These are phyloP conservation scores for Clarias pachynema DNA, from an alignment of 2,797 vertebrate genomes.

Conservation along the genomic window DNA sequence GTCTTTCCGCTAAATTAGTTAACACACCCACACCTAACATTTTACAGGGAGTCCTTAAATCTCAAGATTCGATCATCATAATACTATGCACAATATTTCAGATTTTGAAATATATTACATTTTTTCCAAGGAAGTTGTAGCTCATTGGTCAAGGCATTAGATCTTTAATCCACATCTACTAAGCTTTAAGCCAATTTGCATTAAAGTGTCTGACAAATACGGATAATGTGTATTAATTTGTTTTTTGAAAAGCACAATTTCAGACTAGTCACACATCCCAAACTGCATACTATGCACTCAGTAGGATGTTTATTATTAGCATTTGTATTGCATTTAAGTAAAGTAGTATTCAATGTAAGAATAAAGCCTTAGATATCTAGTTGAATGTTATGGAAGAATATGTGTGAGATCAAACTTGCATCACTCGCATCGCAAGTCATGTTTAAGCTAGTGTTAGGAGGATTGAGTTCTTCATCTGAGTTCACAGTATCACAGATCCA, in stretches of 20 bases:
- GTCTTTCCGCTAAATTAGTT: not conserved
- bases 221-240: not conserved
- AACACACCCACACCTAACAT: not conserved
- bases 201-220: not conserved
- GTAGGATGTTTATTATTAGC: not conserved
- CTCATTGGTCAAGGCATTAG: not conserved
- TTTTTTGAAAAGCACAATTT: not conserved
- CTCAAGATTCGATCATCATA: not conserved
- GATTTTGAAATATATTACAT: not conserved
- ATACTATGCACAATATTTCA: not conserved
- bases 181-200: not conserved
- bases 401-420: not conserved
- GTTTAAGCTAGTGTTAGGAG: not conserved
- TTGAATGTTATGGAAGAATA: not conserved
- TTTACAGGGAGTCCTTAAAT: not conserved
- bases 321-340: not conserved
- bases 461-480: not conserved
- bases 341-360: not conserved
- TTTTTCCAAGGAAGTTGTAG: not conserved
- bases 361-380: not conserved
- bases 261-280: not conserved
- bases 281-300: not conserved
- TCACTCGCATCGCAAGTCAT: not conserved
- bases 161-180: not conserved
- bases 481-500: not conserved